phyloP scores from a whole-genome alignment of 2,113 vertebrate species.

The Megalops atlanticus region DNA sequence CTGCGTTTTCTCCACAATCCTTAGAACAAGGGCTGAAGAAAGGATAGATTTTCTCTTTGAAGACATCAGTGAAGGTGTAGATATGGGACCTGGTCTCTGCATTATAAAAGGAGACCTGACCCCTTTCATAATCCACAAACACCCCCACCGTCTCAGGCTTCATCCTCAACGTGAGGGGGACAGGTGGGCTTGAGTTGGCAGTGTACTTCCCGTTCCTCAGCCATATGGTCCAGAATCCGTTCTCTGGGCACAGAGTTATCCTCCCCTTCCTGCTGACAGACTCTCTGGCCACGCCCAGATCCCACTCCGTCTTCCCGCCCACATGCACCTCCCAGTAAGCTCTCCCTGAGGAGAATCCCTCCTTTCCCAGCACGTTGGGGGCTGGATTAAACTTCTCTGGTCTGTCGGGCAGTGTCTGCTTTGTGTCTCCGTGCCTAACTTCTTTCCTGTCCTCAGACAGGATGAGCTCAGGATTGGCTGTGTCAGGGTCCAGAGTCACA shows the following conservation, averaged over 20 bases:
- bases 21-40: no score
- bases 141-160: slow-evolving; percentile 32
- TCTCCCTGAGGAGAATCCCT: no score
- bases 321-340: no score
- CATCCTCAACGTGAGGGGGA: slow-evolving; percentile 34
- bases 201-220: slow-evolving; percentile 34
- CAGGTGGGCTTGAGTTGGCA: slow-evolving; percentile 37
- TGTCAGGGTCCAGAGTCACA: neutral
- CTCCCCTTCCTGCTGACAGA: no score
- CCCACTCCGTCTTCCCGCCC: no score
- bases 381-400: neutral
- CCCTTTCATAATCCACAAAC: neutral
- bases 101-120: no score
- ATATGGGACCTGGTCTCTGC: neutral
- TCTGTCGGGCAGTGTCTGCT: no score
- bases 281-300: no score
- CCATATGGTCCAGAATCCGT: neutral
- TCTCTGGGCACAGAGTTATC: neutral
- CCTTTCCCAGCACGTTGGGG: neutral
- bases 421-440: neutral
- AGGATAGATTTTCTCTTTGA: no score
- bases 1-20: no score
- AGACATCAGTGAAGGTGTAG: no score
- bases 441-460: slow-evolving; percentile 5
- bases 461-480: neutral